Evolutionary conservation across 1,140 invertebrate genomes (phyloP), one percentile per base, ranked within the genome.

Genomic region (Lithobius niger): DNA sequence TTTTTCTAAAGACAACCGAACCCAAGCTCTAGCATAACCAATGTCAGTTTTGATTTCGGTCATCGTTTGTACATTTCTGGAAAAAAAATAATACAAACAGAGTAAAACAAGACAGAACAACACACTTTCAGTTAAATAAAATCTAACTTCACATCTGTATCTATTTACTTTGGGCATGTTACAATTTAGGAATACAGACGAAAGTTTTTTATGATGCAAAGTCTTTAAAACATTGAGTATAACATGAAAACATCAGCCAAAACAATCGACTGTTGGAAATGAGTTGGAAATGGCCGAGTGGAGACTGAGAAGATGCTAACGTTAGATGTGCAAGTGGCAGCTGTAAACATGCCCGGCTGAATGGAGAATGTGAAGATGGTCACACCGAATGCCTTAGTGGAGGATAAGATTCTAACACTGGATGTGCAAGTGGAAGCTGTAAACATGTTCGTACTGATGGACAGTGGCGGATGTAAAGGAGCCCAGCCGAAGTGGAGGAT

Each of bases 11-110:
- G 94, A 87, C 1, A 99, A 73, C 54, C 96, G 78, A 1, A 99
- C 90, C 84, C 91, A 99, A 0, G 96, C 95, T 64, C 95, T 77
- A 0, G 94, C 91, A 68, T 93, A 95, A 1, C 97, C 97, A 56
- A 99, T 94, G 61, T 97, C 91, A 0, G 94, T 98, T 75, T 96
- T 97, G 3, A 99, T 95, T 67, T 96, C 92, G 0, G 85, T 83
- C 87, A 96, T 95, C 16, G 84, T 82, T 76, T 94, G 84, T n/a
- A 97, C 83, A 69, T 93, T 94, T 63, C 89, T 87, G 63, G 40
- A 76, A 74, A 65, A 21, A 50, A 59, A 25, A 10, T 50, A 45
- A 45, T 18, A 45, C 6, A 45, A 13, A 19, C 4, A 21, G 4
- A 13, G 43, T 45, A 19, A 4, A 45, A 45, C 4, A 13, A 19